Evolutionary conservation across 2,797 vertebrate species (phyloP).

Genomic region (Arremon aurantiirostris): DNA sequence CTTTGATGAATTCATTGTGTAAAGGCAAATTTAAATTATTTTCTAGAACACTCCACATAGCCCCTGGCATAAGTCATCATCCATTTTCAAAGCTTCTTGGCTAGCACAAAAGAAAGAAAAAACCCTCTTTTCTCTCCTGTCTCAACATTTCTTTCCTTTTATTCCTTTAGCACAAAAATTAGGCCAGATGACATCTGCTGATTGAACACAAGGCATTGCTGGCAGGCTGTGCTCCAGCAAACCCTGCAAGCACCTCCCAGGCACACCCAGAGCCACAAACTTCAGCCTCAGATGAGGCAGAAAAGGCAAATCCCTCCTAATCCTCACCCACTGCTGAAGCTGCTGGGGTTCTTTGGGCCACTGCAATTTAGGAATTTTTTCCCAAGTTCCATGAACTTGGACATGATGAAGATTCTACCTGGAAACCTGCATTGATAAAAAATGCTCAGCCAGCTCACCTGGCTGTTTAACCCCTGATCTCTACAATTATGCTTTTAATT

Average conservation of each 20-base stretch:
- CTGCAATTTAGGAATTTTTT: background rate
- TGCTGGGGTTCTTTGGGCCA: background rate
- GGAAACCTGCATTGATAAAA: background rate
- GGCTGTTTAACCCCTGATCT: background rate
- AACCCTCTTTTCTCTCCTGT: background rate
- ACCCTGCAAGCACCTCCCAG: background rate
- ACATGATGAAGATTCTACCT: background rate
- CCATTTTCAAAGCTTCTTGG: constrained; percentile 7
- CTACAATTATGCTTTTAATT: background rate
- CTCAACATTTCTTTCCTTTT: background rate
- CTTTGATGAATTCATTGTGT: background rate
- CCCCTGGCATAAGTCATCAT: background rate
- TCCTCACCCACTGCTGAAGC: background rate
- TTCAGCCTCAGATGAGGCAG: background rate
- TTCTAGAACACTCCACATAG: background rate
- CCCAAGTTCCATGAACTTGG: background rate
- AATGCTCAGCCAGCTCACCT: background rate
- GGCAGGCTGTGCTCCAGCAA: background rate
- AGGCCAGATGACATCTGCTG: background rate
- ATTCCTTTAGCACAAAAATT: background rate
- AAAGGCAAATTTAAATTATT: constrained; percentile 3
- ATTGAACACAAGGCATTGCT: background rate
- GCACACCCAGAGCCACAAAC: background rate
- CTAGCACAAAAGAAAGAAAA: background rate
- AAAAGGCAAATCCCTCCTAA: background rate